These are phyloP conservation scores for Nomia melanderi DNA, from an alignment of 1,140 invertebrate species.

Conservation along the genomic window DNA sequence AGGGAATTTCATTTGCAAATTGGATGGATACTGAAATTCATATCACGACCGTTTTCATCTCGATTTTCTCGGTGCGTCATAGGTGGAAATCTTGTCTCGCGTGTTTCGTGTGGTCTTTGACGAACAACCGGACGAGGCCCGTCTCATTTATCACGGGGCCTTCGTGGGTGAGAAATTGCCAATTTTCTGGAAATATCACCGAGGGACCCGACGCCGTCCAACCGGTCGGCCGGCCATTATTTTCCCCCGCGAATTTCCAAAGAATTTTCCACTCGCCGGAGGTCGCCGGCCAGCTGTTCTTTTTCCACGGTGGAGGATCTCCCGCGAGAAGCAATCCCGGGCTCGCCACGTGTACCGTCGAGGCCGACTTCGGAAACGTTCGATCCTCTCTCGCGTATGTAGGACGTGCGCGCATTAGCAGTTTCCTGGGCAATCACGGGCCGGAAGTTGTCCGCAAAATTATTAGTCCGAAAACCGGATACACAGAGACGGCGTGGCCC, in stretches of 20 bases:
- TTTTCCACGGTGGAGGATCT: slow-evolving; percentile 1
- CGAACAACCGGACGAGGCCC: background rate
- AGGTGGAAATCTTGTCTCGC: background rate
- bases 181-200: slow-evolving; percentile 11
- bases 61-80: too few relatives aligned
- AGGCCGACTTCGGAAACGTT: slow-evolving; percentile 18
- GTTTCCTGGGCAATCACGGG: slow-evolving; percentile 71
- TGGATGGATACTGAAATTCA: too few relatives aligned
- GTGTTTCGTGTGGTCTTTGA: too few relatives aligned
- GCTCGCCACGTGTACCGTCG: slow-evolving; percentile 3
- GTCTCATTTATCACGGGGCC: background rate
- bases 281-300: slow-evolving; percentile 15
- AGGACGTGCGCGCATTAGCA: slow-evolving; percentile 53
- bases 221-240: background rate
- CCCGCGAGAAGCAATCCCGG: slow-evolving; percentile 17
- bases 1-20: too few relatives aligned
- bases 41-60: too few relatives aligned
- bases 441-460: slow-evolving; percentile 73
- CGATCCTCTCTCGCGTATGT: slow-evolving; percentile 34
- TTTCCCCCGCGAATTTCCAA: slow-evolving; percentile 5
- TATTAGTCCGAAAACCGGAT: slow-evolving; percentile 68
- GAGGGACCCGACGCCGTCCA: background rate
- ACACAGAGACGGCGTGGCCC: slow-evolving; percentile 36
- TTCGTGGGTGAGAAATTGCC: background rate
- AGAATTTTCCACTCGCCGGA: background rate